A percentile compares a stretch with the other conserved stretches of the same genome.
Evolutionary conservation across 2,797 vertebrate genomes (phyloP).

Genomic region (Capromys pilorides): DNA sequence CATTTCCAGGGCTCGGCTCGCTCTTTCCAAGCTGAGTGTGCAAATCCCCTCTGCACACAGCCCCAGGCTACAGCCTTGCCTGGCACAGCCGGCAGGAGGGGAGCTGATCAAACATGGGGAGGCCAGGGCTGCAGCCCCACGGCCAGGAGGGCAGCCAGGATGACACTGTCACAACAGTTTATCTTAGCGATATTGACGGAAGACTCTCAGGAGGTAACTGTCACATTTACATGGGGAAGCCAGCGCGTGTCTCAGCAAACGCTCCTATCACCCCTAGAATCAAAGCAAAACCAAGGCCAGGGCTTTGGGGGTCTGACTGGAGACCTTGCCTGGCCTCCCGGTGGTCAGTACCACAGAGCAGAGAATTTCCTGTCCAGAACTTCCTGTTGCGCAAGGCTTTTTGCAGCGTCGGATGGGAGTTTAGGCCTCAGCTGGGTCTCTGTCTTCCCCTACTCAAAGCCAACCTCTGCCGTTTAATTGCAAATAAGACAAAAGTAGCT

Average conservation of each 20-base stretch:
- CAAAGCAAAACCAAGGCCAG: not conserved
- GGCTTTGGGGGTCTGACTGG: not conserved
- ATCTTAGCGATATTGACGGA: not conserved
- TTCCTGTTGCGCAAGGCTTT: not conserved
- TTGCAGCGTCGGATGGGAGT: fast-evolving
- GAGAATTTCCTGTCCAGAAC: not conserved
- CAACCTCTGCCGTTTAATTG: not conserved
- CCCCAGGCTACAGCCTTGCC: too few species aligned
- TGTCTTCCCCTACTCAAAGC: too few species aligned
- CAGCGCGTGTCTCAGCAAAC: not conserved
- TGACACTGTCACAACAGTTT: constrained; percentile 13
- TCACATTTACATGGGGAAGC: constrained; percentile 42
- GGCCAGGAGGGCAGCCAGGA: not conserved
- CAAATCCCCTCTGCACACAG: not conserved
- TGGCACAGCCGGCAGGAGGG: fast-evolving
- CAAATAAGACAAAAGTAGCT: not conserved
- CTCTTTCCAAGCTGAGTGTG: not conserved
- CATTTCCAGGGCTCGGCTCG: not conserved
- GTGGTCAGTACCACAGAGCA: not conserved
- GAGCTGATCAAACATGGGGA: constrained; percentile 22
- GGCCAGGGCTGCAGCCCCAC: not conserved
- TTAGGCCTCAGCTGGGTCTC: fast-evolving
- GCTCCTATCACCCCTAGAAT: not conserved
- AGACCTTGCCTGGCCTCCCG: not conserved
- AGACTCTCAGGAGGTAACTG: constrained; percentile 17